These are phyloP conservation scores for Rhynchotus rufescens DNA, from an alignment of 2,797 vertebrate species.

Conservation along the genomic window DNA sequence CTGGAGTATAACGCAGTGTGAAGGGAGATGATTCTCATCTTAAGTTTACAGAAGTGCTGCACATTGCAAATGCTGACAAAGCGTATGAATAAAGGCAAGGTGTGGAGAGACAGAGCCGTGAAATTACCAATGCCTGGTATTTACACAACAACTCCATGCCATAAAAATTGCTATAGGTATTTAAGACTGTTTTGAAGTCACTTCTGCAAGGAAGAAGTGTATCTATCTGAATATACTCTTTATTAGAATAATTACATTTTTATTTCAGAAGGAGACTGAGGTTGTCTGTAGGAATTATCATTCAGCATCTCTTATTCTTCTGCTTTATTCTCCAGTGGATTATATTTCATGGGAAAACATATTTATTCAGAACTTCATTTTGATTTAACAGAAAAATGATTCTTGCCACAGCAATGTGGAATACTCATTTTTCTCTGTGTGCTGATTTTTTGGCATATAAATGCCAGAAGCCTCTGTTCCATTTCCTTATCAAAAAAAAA, in stretches of 20 bases:
- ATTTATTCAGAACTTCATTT: conserved; percentile 73
- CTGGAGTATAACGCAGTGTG: conserved; percentile 43
- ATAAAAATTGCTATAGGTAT: background rate
- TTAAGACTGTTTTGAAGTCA: conserved; percentile 5
- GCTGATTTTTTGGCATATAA: conserved; percentile 62
- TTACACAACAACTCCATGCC: background rate
- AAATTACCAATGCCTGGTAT: background rate
- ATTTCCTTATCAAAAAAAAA: conserved; percentile 67
- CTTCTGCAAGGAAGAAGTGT: background rate
- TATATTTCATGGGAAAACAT: conserved; percentile 60
- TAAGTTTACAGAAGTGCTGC: conserved; percentile 11
- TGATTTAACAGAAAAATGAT: conserved; percentile 75
- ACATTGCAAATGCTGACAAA: background rate
- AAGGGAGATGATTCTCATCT: conserved; percentile 41
- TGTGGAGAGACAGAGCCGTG: background rate
- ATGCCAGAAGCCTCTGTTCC: conserved; percentile 59
- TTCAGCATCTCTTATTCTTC: conserved; percentile 30
- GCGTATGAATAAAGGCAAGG: conserved; percentile 36
- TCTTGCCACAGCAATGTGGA: conserved; percentile 57
- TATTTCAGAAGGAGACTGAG: conserved; percentile 21
- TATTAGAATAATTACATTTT: conserved; percentile 62
- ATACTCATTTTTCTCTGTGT: conserved; percentile 72
- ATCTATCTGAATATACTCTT: conserved; percentile 21
- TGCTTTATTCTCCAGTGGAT: conserved; percentile 23
- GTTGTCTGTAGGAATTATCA: conserved; percentile 2